Evolutionary conservation across 2,797 vertebrate genomes (phyloP).

Genomic region (Chaetodon trifasciatus): DNA sequence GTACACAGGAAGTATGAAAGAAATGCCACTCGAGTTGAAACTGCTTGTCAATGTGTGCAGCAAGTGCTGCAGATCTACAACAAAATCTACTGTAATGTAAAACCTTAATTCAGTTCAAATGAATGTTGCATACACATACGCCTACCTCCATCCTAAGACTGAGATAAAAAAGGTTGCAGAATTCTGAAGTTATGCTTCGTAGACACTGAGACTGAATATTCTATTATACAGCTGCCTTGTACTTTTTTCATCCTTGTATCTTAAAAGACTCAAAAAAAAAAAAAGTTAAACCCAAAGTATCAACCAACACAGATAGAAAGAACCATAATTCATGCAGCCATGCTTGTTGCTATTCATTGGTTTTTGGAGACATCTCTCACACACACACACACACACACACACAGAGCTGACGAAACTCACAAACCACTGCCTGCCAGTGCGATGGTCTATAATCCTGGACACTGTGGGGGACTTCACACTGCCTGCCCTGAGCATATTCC

Average conservation of each 20-base stretch:
- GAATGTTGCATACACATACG: not conserved
- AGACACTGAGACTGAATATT: conserved; percentile 30
- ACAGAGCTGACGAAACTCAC: not conserved
- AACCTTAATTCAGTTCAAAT: conserved; percentile 7
- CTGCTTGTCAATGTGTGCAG: not conserved
- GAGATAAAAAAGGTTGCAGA: conserved; percentile 15
- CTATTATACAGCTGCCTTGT: conserved; percentile 17
- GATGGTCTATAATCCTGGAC: conserved; percentile 17
- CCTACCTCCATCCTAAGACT: not conserved
- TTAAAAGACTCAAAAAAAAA: not conserved
- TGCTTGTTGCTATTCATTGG: conserved; percentile 24
- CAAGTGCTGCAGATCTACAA: not conserved
- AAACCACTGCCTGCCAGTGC: conserved; percentile 7
- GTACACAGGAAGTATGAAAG: not conserved
- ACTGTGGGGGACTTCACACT: not conserved
- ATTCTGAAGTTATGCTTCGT: not conserved
- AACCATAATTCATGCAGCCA: not conserved
- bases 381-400: not conserved
- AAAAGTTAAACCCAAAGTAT: not conserved
- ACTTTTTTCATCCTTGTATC: not conserved
- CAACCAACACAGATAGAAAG: not conserved
- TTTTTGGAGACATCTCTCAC: conserved; percentile 5
- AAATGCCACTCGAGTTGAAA: not conserved
- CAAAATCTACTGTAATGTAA: not conserved
- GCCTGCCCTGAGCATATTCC: not conserved